Evolutionary conservation across 2,888 invertebrate genomes (phyloP).

Genomic region (Drosophila cognata): DNA sequence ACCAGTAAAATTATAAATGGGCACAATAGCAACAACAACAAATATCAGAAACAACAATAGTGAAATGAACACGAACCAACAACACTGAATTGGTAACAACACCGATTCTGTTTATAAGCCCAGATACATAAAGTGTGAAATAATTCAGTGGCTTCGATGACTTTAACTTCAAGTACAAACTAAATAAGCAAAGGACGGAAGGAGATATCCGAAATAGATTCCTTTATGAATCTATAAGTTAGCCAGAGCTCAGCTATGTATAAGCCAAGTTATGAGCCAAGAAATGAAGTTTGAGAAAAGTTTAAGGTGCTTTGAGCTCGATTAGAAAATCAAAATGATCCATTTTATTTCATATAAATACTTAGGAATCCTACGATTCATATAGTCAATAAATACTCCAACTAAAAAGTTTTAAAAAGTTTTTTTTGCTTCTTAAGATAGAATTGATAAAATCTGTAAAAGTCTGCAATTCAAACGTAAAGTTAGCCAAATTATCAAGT

Average conservation of each 20-base stretch:
- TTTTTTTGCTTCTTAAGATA: background rate
- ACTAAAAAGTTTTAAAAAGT: background rate
- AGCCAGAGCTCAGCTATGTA: background rate
- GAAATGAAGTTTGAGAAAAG: background rate
- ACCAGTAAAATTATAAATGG: conserved; percentile 68
- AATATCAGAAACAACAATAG: conserved; percentile 39
- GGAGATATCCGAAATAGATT: background rate
- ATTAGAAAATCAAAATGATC: background rate
- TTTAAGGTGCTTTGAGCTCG: background rate
- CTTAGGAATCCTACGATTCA: too few species aligned
- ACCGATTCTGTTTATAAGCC: conserved; percentile 47
- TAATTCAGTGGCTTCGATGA: conserved; percentile 19
- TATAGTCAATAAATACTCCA: background rate
- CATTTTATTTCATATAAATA: too few species aligned
- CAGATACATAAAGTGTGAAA: conserved; percentile 40
- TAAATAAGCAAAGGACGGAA: background rate
- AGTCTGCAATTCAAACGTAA: background rate
- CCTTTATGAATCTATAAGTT: background rate
- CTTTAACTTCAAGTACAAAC: conserved; percentile 2
- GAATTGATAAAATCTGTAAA: background rate
- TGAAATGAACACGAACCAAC: conserved; percentile 41
- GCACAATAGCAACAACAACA: conserved; percentile 39
- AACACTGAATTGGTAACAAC: conserved; percentile 44
- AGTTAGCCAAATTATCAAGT: background rate
- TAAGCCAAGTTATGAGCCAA: background rate